A percentile compares a stretch with the other conserved stretches of the same genome.
Evolutionary conservation across 1,140 invertebrate genomes (phyloP).

Genomic region (Papilio polyxenes): DNA sequence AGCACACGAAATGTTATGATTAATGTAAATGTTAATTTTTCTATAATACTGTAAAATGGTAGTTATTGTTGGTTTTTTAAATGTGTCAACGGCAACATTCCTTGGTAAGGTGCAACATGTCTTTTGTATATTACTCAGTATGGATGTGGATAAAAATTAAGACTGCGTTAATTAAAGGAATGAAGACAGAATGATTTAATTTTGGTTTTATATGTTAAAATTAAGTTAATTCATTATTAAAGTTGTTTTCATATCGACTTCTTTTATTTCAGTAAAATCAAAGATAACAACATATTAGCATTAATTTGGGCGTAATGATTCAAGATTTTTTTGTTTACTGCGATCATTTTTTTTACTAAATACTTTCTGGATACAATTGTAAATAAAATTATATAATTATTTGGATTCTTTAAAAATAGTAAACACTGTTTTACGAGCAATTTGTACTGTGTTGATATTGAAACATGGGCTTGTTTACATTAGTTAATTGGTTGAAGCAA

Average conservation of each 20-base stretch:
- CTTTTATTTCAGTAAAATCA: slow-evolving; percentile 13
- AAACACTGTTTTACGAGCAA: slow-evolving; percentile 4
- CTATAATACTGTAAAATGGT: slow-evolving; percentile 16
- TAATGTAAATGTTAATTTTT: slow-evolving; percentile 35
- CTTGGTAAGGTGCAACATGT: slow-evolving; percentile 3
- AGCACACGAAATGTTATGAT: slow-evolving; percentile 16
- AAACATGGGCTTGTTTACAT: background rate
- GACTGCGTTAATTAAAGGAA: slow-evolving; percentile 51
- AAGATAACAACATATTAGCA: too few relatives aligned
- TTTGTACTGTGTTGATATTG: background rate
- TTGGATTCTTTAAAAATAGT: background rate
- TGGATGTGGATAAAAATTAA: slow-evolving; percentile 44
- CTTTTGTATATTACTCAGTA: slow-evolving; percentile 16
- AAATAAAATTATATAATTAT: background rate
- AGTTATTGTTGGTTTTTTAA: slow-evolving; percentile 29
- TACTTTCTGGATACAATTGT: too few relatives aligned
- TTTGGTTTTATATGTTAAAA: slow-evolving; percentile 42
- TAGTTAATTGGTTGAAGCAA: slow-evolving; percentile 8
- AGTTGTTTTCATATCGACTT: slow-evolving; percentile 48
- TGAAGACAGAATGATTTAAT: slow-evolving; percentile 42
- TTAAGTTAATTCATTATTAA: slow-evolving; percentile 47
- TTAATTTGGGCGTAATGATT: too few relatives aligned
- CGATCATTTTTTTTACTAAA: too few relatives aligned
- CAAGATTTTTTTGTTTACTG: too few relatives aligned
- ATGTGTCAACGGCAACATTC: slow-evolving; percentile 34